Base-by-base conservation (phyloP, 2,797 vertebrate species). In the Propithecus deckenii region DNA sequence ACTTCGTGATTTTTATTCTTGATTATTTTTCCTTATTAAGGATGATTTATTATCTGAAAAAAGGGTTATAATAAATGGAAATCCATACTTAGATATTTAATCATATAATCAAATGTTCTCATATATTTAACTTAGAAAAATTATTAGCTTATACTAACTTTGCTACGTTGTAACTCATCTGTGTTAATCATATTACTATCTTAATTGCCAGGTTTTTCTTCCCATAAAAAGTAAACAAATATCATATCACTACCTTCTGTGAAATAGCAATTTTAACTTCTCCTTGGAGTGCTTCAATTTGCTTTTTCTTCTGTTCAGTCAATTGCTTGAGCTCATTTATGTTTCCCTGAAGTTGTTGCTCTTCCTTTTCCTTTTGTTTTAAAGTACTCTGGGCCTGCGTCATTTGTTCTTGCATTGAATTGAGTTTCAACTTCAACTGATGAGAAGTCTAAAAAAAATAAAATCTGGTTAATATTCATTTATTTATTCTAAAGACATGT, bases 301-400 rank as follows among this genome's bases (percentile, higher is more conserved):
- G 99, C 95, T 99, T 99, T 89, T 98, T 98, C 98, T 99, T 99
- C 98, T 99, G 99, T 30, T 99, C 99, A 89, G 98, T 99, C 67
- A 98, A 98, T 9, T 98, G 99, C 96, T 99, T 99, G 32, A 99
- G 86, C 4, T 99, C 99, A 98, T 99, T 99, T 81, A 99, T 97
- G 97, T 98, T 99, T 38, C 98, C 98, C 94, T 98, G 99, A 75
- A 99, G 98, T 94, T 99, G 99, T 79, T 99, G 99, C 74, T 99
- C 84, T 22, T 97, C 98, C 35, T 98, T 99, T 97, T 99, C 99
- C 93, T 99, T 99, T 94, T 99, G 99, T 97, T 99, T 99, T 96
- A 99, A 98, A 8, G 96, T 93, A 95, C 98, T 98, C 95, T 99
- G 99, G 90, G 98, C 97, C 97, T 99, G 98, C 28, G 97, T 96